phyloP scores from a whole-genome alignment of 2,797 vertebrate genomes.

The Saxicola maurus region DNA sequence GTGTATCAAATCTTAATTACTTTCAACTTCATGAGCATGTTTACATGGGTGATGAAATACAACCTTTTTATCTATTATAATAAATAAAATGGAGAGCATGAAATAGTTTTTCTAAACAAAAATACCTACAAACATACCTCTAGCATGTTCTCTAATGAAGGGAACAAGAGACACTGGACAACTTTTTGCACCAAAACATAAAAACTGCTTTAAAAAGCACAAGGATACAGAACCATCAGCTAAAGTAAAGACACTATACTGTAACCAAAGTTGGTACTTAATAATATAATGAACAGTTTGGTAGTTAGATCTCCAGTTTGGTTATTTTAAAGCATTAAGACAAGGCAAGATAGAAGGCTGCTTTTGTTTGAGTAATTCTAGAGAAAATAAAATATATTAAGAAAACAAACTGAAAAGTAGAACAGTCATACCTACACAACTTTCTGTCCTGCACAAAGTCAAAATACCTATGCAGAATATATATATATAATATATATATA shows the following conservation, averaged over 20 bases:
- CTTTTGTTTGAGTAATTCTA: constrained; percentile 87
- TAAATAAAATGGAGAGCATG: constrained; percentile 95
- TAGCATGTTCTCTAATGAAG: constrained; percentile 87
- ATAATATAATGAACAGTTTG: constrained; percentile 94
- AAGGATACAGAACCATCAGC: constrained; percentile 92
- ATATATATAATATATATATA: constrained; percentile 52
- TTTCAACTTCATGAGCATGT: constrained; percentile 97
- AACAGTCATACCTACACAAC: constrained; percentile 90
- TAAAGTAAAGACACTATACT: constrained; percentile 95
- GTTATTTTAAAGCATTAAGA: constrained; percentile 99
- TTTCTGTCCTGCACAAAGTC: constrained; percentile 87
- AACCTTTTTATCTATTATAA: constrained; percentile 93
- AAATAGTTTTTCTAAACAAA: constrained; percentile 86
- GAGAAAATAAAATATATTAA: constrained; percentile 77
- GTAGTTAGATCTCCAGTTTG: constrained; percentile 95
- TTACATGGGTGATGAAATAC: constrained; percentile 90
- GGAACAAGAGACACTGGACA: constrained; percentile 88
- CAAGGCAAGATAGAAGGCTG: constrained; percentile 98
- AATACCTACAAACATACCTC: constrained; percentile 92
- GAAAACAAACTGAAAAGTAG: constrained; percentile 73
- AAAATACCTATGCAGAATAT: constrained; percentile 85
- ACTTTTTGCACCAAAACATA: constrained; percentile 90
- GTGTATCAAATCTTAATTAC: constrained; percentile 99
- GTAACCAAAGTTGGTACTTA: constrained; percentile 92
- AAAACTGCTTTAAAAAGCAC: constrained; percentile 91